A percentile compares a stretch with the other conserved stretches of the same genome.
Conservation (phyloP, 1,140 invertebrate genomes). For the Drosophila kurseongensis region DNA sequence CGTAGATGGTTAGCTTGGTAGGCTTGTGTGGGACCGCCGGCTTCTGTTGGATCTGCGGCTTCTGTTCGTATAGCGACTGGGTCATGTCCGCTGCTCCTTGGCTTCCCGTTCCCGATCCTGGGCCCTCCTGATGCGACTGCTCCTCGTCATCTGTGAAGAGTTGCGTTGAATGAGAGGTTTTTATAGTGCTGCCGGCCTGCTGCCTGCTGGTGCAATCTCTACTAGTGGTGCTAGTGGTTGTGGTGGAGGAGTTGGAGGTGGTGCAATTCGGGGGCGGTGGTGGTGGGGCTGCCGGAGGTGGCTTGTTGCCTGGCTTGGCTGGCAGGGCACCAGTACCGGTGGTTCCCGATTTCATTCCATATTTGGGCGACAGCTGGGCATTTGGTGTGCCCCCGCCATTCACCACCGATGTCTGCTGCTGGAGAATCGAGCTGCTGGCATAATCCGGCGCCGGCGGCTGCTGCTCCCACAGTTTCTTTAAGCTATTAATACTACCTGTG, state of each 20-base stretch:
- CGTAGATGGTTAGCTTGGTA: slow-evolving; percentile 86
- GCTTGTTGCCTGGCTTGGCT: slow-evolving; percentile 62
- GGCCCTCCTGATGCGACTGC: slow-evolving; percentile 25
- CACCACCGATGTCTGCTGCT: slow-evolving; percentile 56
- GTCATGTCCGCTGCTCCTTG: slow-evolving; percentile 63
- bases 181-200: slow-evolving; percentile 57
- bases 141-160: slow-evolving; percentile 79
- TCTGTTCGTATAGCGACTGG: slow-evolving; percentile 67
- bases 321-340: not conserved
- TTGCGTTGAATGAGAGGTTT: slow-evolving; percentile 83
- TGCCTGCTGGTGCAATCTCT: slow-evolving; percentile 45
- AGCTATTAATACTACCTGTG: slow-evolving; percentile 95
- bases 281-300: slow-evolving; percentile 78
- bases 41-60: slow-evolving; percentile 69
- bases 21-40: slow-evolving; percentile 87
- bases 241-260: slow-evolving; percentile 47
- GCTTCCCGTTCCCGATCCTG: slow-evolving; percentile 10
- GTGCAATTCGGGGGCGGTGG: slow-evolving; percentile 73
- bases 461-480: slow-evolving; percentile 95
- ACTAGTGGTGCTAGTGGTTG: slow-evolving; percentile 34
- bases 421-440: slow-evolving; percentile 74
- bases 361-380: slow-evolving; percentile 79
- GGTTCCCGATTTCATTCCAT: slow-evolving; percentile 54
- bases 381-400: slow-evolving; percentile 23
- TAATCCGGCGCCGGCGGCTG: slow-evolving; percentile 86